Conservation (phyloP, 2,888 invertebrate species). For the Hypomecis punctinalis region DNA sequence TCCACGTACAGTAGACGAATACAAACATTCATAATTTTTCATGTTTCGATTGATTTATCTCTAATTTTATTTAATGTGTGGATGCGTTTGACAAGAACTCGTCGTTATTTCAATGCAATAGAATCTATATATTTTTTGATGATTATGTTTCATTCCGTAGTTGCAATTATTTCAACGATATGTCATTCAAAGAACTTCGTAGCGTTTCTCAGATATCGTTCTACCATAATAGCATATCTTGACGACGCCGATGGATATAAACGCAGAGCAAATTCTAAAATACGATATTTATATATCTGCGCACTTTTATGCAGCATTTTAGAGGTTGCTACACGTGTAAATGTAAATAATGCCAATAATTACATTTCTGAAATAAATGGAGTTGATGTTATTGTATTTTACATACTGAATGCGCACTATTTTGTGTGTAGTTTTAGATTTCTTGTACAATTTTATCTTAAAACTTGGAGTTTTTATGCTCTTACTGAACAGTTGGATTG, state of each 20-base stretch:
- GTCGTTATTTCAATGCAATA: background rate
- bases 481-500: conserved; percentile 1
- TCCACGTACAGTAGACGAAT: conserved; percentile 16
- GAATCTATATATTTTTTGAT: background rate
- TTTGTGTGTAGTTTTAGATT: conserved; percentile 1
- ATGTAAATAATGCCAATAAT: too few relatives aligned
- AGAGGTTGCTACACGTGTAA: background rate
- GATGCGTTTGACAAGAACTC: background rate
- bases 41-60: background rate
- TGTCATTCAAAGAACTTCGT: background rate
- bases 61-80: background rate
- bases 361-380: background rate
- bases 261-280: background rate
- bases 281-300: background rate
- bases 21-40: conserved; percentile 10
- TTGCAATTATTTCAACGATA: background rate
- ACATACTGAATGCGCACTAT: background rate
- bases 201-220: background rate
- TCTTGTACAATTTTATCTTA: conserved; percentile 4
- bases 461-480: background rate
- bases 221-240: background rate
- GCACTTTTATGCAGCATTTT: background rate
- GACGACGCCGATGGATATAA: background rate
- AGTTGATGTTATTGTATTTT: background rate
- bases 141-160: background rate